Percentiles rank a stretch among this genome's conserved stretches.
These are phyloP conservation scores for Agonopterix alstromeriana DNA, from an alignment of 2,888 invertebrate genomes.

Conservation along the genomic window DNA sequence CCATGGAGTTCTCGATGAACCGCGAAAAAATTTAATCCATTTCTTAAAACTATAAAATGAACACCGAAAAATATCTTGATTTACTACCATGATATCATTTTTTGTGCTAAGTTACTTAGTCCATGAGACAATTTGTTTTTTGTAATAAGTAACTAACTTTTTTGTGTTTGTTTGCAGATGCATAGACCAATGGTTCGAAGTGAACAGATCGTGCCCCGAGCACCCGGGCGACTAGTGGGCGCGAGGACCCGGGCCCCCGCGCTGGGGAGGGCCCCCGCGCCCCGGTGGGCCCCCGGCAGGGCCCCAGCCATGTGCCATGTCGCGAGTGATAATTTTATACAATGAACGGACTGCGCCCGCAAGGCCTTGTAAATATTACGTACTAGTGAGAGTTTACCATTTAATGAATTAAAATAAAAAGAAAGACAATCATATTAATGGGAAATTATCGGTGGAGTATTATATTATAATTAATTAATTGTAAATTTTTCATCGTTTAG, in stretches of 20 bases:
- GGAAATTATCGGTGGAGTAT: slow-evolving; percentile 59
- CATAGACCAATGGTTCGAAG: slow-evolving; percentile 99
- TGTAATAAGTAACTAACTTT: too few relatives aligned
- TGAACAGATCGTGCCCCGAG: slow-evolving; percentile 99
- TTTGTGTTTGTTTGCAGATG: slow-evolving; percentile 82
- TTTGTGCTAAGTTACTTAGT: too few relatives aligned
- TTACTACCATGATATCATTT: too few relatives aligned
- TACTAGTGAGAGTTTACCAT: slow-evolving; percentile 73
- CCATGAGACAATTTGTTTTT: too few relatives aligned
- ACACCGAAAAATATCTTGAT: too few relatives aligned
- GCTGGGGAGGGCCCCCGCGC: slow-evolving; percentile 1
- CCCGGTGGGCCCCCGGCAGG: slow-evolving; percentile 83
- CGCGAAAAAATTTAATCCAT: too few relatives aligned
- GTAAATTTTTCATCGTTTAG: slow-evolving; percentile 56
- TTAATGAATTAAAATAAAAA: slow-evolving; percentile 44
- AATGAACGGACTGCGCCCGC: slow-evolving; percentile 58
- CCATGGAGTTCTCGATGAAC: too few relatives aligned
- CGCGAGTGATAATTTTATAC: slow-evolving; percentile 69
- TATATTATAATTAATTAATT: slow-evolving; percentile 19
- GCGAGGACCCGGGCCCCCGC: slow-evolving; percentile 8
- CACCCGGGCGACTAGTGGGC: slow-evolving; percentile 94
- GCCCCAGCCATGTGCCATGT: slow-evolving; percentile 76
- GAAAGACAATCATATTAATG: slow-evolving; percentile 61
- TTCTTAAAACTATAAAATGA: too few relatives aligned
- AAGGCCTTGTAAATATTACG: slow-evolving; percentile 61